Base-by-base conservation (phyloP, 2,113 vertebrate species). In the Romanogobio albipinnatus region DNA sequence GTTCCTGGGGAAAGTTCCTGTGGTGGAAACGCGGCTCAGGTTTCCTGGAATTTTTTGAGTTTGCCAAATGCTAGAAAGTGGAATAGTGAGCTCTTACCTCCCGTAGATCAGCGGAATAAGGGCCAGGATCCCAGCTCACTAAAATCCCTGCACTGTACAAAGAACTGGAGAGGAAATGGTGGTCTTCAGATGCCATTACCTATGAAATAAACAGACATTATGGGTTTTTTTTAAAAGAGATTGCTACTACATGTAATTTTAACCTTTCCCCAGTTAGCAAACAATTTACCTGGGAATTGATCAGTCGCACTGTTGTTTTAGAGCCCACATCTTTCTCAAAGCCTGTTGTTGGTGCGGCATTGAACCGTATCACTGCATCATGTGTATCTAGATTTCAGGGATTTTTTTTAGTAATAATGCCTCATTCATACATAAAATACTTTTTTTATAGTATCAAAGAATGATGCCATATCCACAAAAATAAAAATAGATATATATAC, bases 71-170 rank as follows among this genome's bases (percentile, higher is more conserved):
- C 39, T 64, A 26, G 29, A 24, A 49, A 61, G 53, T 6, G 36
- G 19, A 10, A 74, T 26, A 3, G 5, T n/a, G 47, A 1, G 24
- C 84, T 5, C n/a, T 89, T 80, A 95, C 95, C 95, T 95, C 91
- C 14, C 70, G 81, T 39, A 96, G 90, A 86, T 95, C 84, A 15
- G 94, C 91, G 1, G 94, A 94, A 83, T 93, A 95, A 62, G 95
- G 95, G 68, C 94, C 90, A 22, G 95, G 95, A 89, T 96, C 95
- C 95, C 95, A 96, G 56, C 93, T 94, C 51, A 95, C 94, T 90
- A 96, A 90, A 11, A 86, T 87, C 10, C 94, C 95, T 9, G 92
- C 90, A 87, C 94, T 94, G 89, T 95, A 96, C 85, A 95, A 87
- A 26, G 93, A 94, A 43, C 93, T 94, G 84, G 94, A 94, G 79